These are phyloP conservation scores for Cantharis flavilabris DNA, from an alignment of 2,888 invertebrate species.

Conservation along the genomic window DNA sequence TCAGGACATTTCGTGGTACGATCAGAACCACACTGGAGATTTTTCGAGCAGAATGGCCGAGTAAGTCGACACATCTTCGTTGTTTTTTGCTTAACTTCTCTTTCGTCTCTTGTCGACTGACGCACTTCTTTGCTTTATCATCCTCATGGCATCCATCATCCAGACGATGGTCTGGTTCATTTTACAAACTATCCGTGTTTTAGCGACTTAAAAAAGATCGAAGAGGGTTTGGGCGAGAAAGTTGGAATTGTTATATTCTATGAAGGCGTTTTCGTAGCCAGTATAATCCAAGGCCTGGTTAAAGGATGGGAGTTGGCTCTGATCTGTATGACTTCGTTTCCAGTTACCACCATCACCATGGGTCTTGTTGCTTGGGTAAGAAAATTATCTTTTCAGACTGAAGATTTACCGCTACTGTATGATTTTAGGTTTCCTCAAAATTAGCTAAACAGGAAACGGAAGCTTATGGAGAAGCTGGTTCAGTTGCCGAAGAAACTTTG, in stretches of 20 bases:
- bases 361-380: slow-evolving; percentile 61
- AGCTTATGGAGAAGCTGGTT: slow-evolving; percentile 78
- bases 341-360: slow-evolving; percentile 68
- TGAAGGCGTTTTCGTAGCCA: slow-evolving; percentile 68
- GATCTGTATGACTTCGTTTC: slow-evolving; percentile 73
- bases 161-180: not conserved
- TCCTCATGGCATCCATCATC: not conserved
- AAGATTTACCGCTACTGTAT: too few species aligned
- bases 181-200: not conserved
- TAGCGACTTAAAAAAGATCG: slow-evolving; percentile 75
- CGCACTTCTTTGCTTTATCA: not conserved
- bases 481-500: slow-evolving; percentile 78
- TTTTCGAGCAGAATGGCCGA: slow-evolving; percentile 76
- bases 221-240: slow-evolving; percentile 85
- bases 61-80: slow-evolving; percentile 61
- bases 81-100: not conserved
- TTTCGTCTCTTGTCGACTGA: too few species aligned
- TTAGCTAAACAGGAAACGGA: slow-evolving; percentile 68
- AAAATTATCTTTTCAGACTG: not conserved
- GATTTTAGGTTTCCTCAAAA: slow-evolving; percentile 65
- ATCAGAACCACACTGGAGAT: slow-evolving; percentile 71
- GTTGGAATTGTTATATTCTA: slow-evolving; percentile 73
- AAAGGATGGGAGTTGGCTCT: slow-evolving; percentile 83
- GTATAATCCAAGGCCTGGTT: slow-evolving; percentile 69
- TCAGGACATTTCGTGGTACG: slow-evolving; percentile 77